Percentiles rank a stretch among this genome's conserved stretches.
Conservation (phyloP, 2,113 vertebrate species). For the Tylochromis polylepis region DNA sequence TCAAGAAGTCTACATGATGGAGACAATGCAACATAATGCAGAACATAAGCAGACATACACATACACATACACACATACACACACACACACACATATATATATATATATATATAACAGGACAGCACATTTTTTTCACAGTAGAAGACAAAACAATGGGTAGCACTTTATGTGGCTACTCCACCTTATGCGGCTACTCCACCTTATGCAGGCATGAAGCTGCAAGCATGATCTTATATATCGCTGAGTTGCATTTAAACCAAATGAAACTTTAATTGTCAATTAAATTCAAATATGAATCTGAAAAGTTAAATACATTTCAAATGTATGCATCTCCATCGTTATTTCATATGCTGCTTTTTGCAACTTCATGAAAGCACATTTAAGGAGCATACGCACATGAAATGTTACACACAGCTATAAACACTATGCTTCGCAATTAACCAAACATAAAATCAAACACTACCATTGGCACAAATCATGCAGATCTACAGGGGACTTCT, state of each 20-base stretch:
- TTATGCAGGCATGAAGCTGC: constrained; percentile 17
- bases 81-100: constrained; percentile 26
- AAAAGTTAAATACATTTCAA: neutral
- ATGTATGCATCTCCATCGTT: neutral
- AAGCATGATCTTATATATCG: neutral
- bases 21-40: constrained; percentile 84
- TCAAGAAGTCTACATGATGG: constrained; percentile 92
- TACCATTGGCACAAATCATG: constrained; percentile 45
- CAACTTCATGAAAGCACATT: constrained; percentile 24
- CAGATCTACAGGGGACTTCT: constrained; percentile 26
- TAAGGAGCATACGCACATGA: constrained; percentile 46
- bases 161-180: constrained; percentile 43
- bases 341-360: neutral
- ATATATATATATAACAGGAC: neutral
- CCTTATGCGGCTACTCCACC: constrained; percentile 15
- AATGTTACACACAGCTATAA: constrained; percentile 63
- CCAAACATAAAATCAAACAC: constrained; percentile 42
- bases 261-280: neutral
- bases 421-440: constrained; percentile 26
- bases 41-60: constrained; percentile 68
- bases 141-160: constrained; percentile 34
- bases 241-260: neutral
- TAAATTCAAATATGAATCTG: neutral
- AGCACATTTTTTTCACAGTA: constrained; percentile 32
- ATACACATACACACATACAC: neutral